Conservation (phyloP, 2,797 vertebrate species). For the Dendrocincla tyrannina region DNA sequence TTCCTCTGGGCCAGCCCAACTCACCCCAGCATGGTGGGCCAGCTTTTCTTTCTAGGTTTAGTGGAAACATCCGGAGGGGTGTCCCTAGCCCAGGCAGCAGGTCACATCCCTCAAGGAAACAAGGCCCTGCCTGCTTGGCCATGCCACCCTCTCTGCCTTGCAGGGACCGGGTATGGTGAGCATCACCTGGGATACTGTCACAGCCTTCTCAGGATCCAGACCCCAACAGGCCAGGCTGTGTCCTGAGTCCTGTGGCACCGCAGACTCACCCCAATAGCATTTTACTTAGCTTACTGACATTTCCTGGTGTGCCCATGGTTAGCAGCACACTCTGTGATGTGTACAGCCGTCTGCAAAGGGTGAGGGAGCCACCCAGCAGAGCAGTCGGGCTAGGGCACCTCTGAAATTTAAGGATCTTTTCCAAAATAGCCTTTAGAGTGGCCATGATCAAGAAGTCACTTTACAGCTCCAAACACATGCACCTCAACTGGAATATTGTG, state of each 20-base stretch:
- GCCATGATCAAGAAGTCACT: background rate
- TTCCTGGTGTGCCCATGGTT: rapidly evolving
- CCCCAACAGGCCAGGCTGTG: background rate
- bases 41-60: background rate
- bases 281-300: background rate
- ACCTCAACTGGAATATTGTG: background rate
- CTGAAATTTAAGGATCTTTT: background rate
- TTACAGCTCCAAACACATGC: background rate
- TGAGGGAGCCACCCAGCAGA: rapidly evolving
- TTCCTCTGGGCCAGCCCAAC: background rate
- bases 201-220: background rate
- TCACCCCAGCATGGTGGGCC: rapidly evolving
- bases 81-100: background rate
- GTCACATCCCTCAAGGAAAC: background rate
- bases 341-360: background rate
- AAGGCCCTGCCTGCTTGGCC: rapidly evolving
- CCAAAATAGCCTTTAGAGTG: background rate
- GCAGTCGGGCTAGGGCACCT: background rate
- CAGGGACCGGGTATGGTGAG: background rate
- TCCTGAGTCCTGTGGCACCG: background rate
- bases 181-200: background rate
- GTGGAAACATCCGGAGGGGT: background rate
- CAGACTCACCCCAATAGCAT: background rate
- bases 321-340: rapidly evolving
- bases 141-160: rapidly evolving